Base-by-base conservation (phyloP, 2,888 invertebrate genomes). In the Sminthurinus aureus region DNA sequence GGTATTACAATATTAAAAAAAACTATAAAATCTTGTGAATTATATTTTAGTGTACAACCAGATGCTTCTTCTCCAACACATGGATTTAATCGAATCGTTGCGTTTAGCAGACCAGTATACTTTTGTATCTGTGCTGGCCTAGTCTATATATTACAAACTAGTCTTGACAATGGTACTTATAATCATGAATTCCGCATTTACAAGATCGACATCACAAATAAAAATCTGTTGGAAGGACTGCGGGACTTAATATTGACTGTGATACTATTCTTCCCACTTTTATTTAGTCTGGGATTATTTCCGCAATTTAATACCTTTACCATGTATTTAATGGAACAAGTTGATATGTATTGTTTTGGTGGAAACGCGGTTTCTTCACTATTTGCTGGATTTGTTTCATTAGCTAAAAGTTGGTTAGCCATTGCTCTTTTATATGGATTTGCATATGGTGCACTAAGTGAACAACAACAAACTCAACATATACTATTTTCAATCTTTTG, bases 1-100 rank as follows among this genome's bases (percentile, higher is more conserved):
- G 6, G 38, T 38, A 38, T 38, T 38, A n/a, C n/a, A n/a, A n/a
- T 38, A 4, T 38, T 38, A 4, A 38, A 38, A 38, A 38, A 38
- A 4, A 38, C 6, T 38, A 6, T 38, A 38, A 38, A 1, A 4
- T 38, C 1, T 38, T 38, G 38, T 38, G n/a, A n/a, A n/a, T n/a
- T 38, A 38, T 38, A 4, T 38, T 38, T 38, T 6, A 98, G 98
- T 90, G 99, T 99, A 0, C 99, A 99, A 90, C 99, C 99, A 0
- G 99, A 99, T 91, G 98, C 99, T 0, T 96, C 99, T 0, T 99
- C 99, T 1, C 99, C 99, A 0, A 98, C 98, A 67, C 99, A 99
- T 91, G 98, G 98, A 15, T 98, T 97, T 90, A 99, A 99, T 90
- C 94, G 96, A 89, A 94, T 98, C 89, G 97, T 98, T 66, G 95